A percentile compares a stretch with the other conserved stretches of the same genome.
These are phyloP conservation scores for Mesodorylaimus sp. DNA, from an alignment of 2,888 invertebrate genomes.

Conservation along the genomic window DNA sequence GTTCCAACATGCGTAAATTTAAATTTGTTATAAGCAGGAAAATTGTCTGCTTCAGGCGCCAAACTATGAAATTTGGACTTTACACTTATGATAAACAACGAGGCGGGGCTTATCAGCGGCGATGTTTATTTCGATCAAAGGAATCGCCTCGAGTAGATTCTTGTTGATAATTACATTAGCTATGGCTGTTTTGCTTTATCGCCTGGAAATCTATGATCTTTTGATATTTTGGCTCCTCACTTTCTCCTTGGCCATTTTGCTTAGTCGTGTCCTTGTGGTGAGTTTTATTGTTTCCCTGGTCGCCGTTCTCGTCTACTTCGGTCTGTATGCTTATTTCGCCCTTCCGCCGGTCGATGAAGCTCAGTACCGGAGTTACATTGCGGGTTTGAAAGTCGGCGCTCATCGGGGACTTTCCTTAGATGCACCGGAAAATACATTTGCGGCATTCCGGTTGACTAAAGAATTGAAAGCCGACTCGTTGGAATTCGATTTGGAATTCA, in stretches of 20 bases:
- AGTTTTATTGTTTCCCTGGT: neutral
- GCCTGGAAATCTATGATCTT: neutral
- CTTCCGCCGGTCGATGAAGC: neutral
- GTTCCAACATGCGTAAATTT: no score
- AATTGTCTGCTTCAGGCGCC: no score
- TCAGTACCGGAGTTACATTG: neutral
- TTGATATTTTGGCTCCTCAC: neutral
- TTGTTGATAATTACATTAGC: no score
- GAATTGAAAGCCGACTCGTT: slow-evolving; percentile 48
- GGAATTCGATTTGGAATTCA: slow-evolving; percentile 56
- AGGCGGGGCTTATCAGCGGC: no score
- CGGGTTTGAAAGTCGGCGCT: slow-evolving; percentile 40
- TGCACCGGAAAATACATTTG: slow-evolving; percentile 59
- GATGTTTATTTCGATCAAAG: no score
- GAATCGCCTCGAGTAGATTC: no score
- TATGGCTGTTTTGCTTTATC: no score
- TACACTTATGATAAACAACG: no score
- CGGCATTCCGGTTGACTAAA: slow-evolving; percentile 34
- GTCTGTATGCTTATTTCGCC: slow-evolving; percentile 3
- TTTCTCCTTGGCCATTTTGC: neutral
- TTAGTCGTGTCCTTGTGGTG: neutral
- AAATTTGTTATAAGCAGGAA: no score
- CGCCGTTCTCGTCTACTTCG: neutral
- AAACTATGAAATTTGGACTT: no score
- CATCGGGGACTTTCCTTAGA: slow-evolving; percentile 56